Evolutionary conservation across 1,140 invertebrate genomes (phyloP).

Genomic region (Meloidogyne chitwoodi): DNA sequence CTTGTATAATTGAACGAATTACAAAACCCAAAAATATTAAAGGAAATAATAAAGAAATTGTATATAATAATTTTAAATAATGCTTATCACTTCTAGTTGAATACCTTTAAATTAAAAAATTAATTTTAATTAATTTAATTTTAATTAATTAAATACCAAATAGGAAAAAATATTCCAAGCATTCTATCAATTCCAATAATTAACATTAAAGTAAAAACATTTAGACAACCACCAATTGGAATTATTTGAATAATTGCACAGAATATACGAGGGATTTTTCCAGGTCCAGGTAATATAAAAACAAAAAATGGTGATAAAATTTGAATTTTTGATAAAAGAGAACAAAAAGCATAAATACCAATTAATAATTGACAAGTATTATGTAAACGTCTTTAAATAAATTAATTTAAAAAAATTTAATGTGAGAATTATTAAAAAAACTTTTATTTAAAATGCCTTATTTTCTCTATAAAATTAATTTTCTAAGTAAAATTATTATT

Average conservation of each 20-base stretch:
- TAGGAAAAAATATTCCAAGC: background rate
- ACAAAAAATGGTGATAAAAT: background rate
- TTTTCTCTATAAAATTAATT: no score
- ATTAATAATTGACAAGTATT: background rate
- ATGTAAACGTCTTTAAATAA: background rate
- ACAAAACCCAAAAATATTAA: background rate
- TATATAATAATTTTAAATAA: background rate
- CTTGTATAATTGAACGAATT: background rate
- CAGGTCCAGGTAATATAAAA: background rate
- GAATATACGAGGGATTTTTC: background rate
- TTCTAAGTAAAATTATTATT: no score
- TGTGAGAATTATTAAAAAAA: no score
- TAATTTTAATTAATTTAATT: background rate
- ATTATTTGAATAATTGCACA: background rate
- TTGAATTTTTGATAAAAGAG: background rate
- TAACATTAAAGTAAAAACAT: background rate
- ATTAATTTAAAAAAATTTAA: no score
- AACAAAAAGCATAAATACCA: slow-evolving; percentile 1
- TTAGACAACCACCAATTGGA: background rate
- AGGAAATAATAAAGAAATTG: background rate
- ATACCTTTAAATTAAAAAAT: background rate
- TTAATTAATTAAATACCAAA: background rate
- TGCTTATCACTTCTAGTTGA: background rate
- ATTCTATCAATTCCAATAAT: background rate
- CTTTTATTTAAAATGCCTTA: no score